Conservation (phyloP, 2,797 vertebrate species). For the Oceanodroma leucorhoa region DNA sequence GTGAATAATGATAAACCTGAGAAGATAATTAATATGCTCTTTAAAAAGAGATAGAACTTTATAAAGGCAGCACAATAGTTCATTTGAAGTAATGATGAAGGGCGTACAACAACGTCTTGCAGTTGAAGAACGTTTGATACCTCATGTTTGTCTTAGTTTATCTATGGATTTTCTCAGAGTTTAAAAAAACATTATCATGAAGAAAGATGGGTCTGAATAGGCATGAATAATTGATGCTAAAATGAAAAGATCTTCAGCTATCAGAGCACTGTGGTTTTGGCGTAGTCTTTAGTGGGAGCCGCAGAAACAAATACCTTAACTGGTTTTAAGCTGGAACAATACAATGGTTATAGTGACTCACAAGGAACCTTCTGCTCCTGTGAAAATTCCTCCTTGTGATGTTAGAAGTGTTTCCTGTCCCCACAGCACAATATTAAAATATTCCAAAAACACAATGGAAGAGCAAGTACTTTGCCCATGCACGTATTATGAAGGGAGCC, state of each 20-base stretch:
- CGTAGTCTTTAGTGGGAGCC: neutral
- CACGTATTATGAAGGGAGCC: neutral
- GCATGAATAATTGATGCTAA: neutral
- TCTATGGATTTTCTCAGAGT: neutral
- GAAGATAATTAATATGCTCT: neutral
- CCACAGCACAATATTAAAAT: neutral
- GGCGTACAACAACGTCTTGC: neutral
- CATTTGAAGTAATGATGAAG: neutral
- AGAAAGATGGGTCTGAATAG: neutral
- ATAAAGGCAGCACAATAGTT: neutral
- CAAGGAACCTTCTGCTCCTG: slow-evolving; percentile 16
- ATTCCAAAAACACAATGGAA: neutral
- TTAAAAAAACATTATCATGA: neutral
- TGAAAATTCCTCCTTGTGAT: neutral
- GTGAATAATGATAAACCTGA: neutral
- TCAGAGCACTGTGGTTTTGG: neutral
- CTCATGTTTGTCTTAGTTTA: neutral
- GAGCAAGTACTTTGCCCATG: neutral
- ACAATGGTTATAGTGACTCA: neutral
- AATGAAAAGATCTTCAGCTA: neutral
- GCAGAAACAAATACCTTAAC: neutral
- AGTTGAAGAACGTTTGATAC: neutral
- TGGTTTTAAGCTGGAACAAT: neutral
- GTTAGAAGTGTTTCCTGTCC: slow-evolving; percentile 27
- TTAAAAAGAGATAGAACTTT: neutral